These are phyloP conservation scores for Cephus pulcher DNA, from an alignment of 2,888 invertebrate species.

Conservation along the genomic window DNA sequence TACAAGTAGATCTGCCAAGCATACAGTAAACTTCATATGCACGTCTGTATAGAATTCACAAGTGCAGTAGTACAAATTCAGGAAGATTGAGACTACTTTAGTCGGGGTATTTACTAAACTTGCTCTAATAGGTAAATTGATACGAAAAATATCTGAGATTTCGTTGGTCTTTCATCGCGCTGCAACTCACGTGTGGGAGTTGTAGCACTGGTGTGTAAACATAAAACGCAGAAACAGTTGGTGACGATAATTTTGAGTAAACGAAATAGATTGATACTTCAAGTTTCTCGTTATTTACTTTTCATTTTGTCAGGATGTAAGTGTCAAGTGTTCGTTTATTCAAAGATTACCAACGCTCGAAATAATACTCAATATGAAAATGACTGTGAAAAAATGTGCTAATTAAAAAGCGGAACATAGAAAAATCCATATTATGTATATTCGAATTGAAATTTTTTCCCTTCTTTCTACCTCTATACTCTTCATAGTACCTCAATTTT, in stretches of 20 bases:
- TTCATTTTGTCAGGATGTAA: not conserved
- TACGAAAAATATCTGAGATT: not conserved
- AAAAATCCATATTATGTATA: not conserved
- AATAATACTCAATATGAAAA: not conserved
- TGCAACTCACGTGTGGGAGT: not conserved
- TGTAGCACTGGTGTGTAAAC: not conserved
- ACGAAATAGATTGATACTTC: constrained; percentile 4
- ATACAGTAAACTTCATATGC: not conserved
- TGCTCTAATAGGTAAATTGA: not conserved
- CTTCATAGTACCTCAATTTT: no score
- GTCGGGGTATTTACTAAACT: not conserved
- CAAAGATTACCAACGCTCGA: not conserved
- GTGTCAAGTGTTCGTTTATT: not conserved
- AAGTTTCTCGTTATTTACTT: not conserved
- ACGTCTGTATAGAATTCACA: not conserved
- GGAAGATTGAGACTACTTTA: not conserved
- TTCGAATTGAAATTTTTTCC: no score
- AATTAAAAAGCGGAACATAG: not conserved
- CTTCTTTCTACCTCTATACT: no score
- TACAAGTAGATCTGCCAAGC: not conserved
- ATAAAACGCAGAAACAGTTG: not conserved
- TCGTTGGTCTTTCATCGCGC: not conserved
- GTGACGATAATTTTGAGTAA: not conserved
- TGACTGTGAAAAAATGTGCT: not conserved
- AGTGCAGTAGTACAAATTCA: not conserved